Base-by-base conservation (phyloP, 2,797 vertebrate genomes). In the Sphenopsis melanotis region DNA sequence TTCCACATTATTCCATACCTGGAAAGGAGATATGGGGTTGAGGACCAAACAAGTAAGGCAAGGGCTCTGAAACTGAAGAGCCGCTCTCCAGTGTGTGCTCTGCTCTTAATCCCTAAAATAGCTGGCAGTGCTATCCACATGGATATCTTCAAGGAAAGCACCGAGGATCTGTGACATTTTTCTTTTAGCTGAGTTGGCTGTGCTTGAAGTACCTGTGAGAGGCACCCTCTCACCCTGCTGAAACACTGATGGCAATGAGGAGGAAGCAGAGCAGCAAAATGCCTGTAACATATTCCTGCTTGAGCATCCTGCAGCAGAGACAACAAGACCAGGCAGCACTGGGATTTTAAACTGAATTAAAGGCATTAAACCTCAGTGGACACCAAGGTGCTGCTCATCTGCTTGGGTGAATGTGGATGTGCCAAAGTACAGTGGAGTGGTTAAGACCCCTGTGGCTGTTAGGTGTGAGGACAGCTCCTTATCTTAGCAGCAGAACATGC, bases 161-260 rank as follows among this genome's bases (percentile, higher is more conserved):
- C 49, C 27, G 76, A 93, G 57, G 32, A 87, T 16, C 57, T 65
- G 55, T 29, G n/a, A 42, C 39, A 63, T 21, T 74, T 50, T 49
- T 41, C 46, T 72, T 72, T 65, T 26, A 66, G 47, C 26, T 79
- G 65, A 21, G 17, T 42, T 87, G 68, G 47, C 32, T 81, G 90
- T 59, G 36, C 50, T 52, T 90, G 64, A 74, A 85, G 83, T 59
- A 47, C 16, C n/a, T 79, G 64, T 49, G 65, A 91, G 41, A 83
- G 50, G 39, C 47, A 72, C 20, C 9, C 32, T 81, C 79, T 68
- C 72, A 68, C 17, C 20, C 72, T 69, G 49, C 76, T 55, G 79
- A 83, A 88, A 68, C 49, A 14, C 23, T 47, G 8, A 59, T 63
- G 0, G 0, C 50, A 64, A 1, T 30, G 42, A 85, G 60, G 60